Percentiles rank a stretch among this genome's conserved stretches.
Evolutionary conservation across 1,140 invertebrate genomes (phyloP).

Genomic region (Nasonia vitripennis): DNA sequence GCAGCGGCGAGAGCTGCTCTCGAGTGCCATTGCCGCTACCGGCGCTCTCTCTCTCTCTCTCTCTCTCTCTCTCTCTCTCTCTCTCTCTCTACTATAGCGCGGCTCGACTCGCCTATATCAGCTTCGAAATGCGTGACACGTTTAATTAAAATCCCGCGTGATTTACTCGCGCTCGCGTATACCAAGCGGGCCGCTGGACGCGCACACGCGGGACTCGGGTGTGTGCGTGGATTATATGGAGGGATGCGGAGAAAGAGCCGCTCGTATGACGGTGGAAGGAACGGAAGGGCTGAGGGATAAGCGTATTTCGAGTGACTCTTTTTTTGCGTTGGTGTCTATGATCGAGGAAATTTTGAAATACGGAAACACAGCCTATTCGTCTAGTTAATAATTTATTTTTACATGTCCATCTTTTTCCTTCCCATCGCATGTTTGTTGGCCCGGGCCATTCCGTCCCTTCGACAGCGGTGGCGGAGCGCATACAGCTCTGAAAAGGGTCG

Average conservation of each 20-base stretch:
- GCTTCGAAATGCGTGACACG: conserved; percentile 69
- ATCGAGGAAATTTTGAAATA: no score
- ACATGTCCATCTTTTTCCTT: conserved; percentile 1
- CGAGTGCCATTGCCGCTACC: conserved; percentile 56
- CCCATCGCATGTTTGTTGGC: conserved; percentile 10
- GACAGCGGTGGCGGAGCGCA: not conserved
- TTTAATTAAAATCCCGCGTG: conserved; percentile 72
- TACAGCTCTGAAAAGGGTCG: not conserved
- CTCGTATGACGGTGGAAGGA: not conserved
- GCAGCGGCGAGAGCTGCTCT: conserved; percentile 16
- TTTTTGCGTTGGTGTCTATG: not conserved
- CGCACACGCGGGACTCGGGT: no score
- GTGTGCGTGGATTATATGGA: conserved; percentile 51
- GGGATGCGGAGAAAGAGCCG: conserved; percentile 13
- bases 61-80: not conserved
- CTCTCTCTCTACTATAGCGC: conserved; percentile 29
- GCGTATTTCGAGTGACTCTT: conserved; percentile 60
- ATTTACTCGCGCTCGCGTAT: conserved; percentile 63
- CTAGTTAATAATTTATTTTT: conserved; percentile 40
- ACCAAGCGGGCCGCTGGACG: not conserved
- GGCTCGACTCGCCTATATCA: conserved; percentile 59
- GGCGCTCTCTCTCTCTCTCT: not conserved
- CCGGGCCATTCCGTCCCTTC: not conserved
- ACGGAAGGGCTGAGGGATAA: conserved; percentile 37
- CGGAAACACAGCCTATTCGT: not conserved